Evolutionary conservation across 2,888 invertebrate genomes (phyloP).

Genomic region (Nebria salina): DNA sequence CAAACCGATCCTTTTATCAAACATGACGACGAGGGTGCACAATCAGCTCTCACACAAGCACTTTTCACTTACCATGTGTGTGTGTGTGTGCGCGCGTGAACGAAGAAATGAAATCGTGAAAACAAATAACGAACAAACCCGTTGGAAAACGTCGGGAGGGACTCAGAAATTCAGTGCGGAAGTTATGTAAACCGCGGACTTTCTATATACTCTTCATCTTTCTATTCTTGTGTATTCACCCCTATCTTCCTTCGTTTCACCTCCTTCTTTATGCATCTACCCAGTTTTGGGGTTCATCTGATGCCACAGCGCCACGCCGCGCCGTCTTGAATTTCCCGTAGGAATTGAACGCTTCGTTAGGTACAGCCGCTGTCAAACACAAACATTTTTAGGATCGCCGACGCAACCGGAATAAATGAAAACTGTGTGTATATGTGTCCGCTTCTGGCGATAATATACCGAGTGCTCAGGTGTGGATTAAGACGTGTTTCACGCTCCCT

Average conservation of each 20-base stretch:
- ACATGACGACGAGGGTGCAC: conserved; percentile 32
- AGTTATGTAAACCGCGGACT: conserved; percentile 43
- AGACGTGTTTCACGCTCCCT: conserved; percentile 14
- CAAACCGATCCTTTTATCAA: conserved; percentile 37
- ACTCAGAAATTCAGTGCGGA: conserved; percentile 29
- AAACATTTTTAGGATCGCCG: conserved; percentile 56
- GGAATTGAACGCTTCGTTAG: conserved; percentile 58
- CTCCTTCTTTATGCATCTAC: conserved; percentile 5
- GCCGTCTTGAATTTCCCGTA: conserved; percentile 54
- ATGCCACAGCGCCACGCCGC: neutral
- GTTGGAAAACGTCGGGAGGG: conserved; percentile 1
- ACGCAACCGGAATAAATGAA: conserved; percentile 54
- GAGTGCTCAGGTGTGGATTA: conserved; percentile 36
- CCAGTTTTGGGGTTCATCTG: conserved; percentile 4
- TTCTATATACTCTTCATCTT: conserved; percentile 16
- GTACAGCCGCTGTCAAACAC: conserved; percentile 56
- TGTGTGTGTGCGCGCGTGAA: conserved; percentile 24
- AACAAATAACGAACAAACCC: conserved; percentile 41
- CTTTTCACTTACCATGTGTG: conserved; percentile 14
- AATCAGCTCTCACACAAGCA: conserved; percentile 32
- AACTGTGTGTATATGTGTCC: conserved; percentile 46
- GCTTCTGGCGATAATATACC: conserved; percentile 44
- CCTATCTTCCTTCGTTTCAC: conserved; percentile 28
- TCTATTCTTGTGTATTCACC: conserved; percentile 29
- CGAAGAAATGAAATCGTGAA: conserved; percentile 43